Percentiles rank a stretch among this genome's conserved stretches.
phyloP scores from a whole-genome alignment of 2,888 invertebrate genomes.

The Drosophila fulvimacula region DNA sequence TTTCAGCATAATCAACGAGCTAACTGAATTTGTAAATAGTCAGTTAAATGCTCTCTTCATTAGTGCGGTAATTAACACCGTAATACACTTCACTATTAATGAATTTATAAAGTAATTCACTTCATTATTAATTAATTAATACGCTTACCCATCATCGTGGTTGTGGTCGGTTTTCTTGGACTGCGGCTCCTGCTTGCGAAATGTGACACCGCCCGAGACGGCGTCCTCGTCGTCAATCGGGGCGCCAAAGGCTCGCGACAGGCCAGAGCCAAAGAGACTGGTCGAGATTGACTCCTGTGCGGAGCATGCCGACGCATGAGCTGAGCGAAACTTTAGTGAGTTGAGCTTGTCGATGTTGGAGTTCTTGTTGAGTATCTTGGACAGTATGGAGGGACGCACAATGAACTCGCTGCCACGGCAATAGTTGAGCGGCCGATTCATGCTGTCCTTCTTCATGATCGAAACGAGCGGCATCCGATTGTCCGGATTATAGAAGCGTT shows the following conservation, averaged over 20 bases:
- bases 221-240: slow-evolving; percentile 71
- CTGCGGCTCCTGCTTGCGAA: slow-evolving; percentile 58
- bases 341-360: slow-evolving; percentile 85
- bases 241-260: slow-evolving; percentile 80
- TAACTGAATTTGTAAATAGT: neutral
- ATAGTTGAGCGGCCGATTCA: slow-evolving; percentile 86
- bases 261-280: slow-evolving; percentile 61
- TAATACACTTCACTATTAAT: neutral
- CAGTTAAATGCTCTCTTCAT: neutral
- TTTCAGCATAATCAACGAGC: too few relatives aligned
- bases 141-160: slow-evolving; percentile 51
- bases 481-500: slow-evolving; percentile 87
- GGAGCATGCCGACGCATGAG: slow-evolving; percentile 22
- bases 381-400: slow-evolving; percentile 87
- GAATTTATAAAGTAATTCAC: neutral
- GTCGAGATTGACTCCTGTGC: slow-evolving; percentile 22
- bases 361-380: slow-evolving; percentile 87
- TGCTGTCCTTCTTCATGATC: slow-evolving; percentile 88
- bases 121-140: neutral
- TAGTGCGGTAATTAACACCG: neutral
- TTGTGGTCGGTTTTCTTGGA: slow-evolving; percentile 37
- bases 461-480: slow-evolving; percentile 87
- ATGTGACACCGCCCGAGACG: slow-evolving; percentile 73
- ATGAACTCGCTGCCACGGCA: slow-evolving; percentile 87
- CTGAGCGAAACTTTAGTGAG: slow-evolving; percentile 83